These are phyloP conservation scores for Hippopotamus amphibius DNA, from an alignment of 2,113 vertebrate genomes.

Conservation along the genomic window DNA sequence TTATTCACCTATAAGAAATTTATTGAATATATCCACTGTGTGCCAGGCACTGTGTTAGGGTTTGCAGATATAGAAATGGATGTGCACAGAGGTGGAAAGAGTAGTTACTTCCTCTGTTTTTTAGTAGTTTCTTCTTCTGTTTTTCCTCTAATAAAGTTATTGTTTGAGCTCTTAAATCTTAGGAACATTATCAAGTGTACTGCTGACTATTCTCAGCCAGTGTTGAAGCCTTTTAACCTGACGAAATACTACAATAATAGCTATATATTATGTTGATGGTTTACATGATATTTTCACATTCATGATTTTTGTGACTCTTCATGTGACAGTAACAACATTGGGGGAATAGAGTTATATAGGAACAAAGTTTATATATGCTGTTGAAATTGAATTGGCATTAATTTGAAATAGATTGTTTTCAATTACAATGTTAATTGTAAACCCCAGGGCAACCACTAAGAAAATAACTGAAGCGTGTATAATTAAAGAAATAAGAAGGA, in stretches of 20 bases:
- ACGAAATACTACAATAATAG: conserved; percentile 1
- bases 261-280: conserved; percentile 4
- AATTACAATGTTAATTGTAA: conserved; percentile 23
- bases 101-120: neutral
- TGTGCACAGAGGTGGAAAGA: neutral
- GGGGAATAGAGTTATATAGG: neutral
- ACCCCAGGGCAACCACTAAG: neutral
- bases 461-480: conserved; percentile 19
- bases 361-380: neutral
- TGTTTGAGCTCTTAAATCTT: conserved; percentile 4
- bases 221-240: conserved; percentile 16
- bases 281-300: conserved; percentile 13
- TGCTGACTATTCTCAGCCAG: neutral
- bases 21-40: neutral
- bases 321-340: neutral
- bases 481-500: neutral
- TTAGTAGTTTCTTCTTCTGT: neutral
- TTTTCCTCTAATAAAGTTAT: neutral
- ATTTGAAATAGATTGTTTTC: conserved; percentile 45
- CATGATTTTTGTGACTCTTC: conserved; percentile 31
- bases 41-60: neutral
- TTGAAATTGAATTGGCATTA: neutral
- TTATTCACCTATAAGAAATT: conserved; percentile 34
- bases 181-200: neutral
- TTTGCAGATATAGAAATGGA: neutral